phyloP scores from a whole-genome alignment of 2,888 invertebrate species.

The Embidobia sp. region DNA sequence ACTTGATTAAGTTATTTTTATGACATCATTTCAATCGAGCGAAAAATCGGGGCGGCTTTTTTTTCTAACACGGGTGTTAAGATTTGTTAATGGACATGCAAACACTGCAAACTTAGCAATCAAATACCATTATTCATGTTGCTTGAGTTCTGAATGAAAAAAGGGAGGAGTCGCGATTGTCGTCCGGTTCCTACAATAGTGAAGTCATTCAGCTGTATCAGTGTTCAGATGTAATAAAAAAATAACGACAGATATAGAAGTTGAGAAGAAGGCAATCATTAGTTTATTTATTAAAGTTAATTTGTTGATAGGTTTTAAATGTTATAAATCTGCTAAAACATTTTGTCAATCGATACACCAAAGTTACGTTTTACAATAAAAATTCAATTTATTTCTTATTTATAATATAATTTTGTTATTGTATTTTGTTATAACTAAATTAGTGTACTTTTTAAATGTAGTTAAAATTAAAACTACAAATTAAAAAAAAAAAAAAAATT shows the following conservation, averaged over 20 bases:
- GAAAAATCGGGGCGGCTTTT: too few species aligned
- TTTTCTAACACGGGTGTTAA: not conserved
- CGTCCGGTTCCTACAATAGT: constrained; percentile 22
- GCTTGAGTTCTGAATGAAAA: constrained; percentile 12
- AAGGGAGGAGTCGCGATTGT: constrained; percentile 19
- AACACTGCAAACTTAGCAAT: constrained; percentile 27
- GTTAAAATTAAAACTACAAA: too few species aligned
- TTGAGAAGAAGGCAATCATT: not conserved
- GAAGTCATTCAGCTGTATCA: constrained; percentile 12
- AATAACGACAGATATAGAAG: not conserved
- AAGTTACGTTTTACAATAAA: too few species aligned
- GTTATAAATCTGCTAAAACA: too few species aligned
- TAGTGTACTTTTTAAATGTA: too few species aligned
- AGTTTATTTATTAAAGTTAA: too few species aligned
- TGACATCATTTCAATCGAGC: constrained; percentile 12
- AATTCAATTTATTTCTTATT: too few species aligned
- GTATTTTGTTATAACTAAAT: too few species aligned
- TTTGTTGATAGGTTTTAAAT: too few species aligned
- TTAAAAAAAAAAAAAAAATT: too few species aligned
- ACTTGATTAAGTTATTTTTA: constrained; percentile 24
- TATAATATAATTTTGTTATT: too few species aligned
- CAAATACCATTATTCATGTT: constrained; percentile 43
- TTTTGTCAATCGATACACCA: too few species aligned
- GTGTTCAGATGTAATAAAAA: not conserved
- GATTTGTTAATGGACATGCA: constrained; percentile 40